These are phyloP conservation scores for Neria commutata DNA, from an alignment of 2,888 invertebrate species.

Conservation along the genomic window DNA sequence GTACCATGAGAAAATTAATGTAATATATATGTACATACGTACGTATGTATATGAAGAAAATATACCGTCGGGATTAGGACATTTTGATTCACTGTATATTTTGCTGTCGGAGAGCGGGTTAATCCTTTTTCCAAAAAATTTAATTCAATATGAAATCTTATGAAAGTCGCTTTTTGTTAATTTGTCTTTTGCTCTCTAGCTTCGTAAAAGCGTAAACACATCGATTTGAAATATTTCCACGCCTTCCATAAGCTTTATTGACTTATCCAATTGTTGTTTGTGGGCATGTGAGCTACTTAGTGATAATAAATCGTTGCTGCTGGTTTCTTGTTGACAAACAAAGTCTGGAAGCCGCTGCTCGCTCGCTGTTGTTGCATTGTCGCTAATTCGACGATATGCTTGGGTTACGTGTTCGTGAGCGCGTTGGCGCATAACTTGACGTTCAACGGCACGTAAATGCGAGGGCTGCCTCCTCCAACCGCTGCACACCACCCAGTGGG, in stretches of 20 bases:
- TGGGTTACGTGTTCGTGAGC: background rate
- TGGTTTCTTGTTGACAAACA: slow-evolving; percentile 17
- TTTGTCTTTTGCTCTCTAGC: no score
- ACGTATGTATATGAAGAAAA: slow-evolving; percentile 1
- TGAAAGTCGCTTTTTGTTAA: no score
- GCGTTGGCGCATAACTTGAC: background rate
- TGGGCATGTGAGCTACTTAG: no score
- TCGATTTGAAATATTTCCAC: background rate
- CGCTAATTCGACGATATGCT: background rate
- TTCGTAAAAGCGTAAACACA: no score
- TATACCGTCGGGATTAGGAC: no score
- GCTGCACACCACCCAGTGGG: slow-evolving; percentile 6
- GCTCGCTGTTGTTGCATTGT: no score
- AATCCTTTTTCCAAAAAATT: no score
- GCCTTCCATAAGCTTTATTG: slow-evolving; percentile 37
- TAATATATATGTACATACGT: slow-evolving; percentile 1
- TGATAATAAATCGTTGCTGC: no score
- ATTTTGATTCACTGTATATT: no score
- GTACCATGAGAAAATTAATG: no score
- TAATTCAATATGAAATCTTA: no score
- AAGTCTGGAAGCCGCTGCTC: slow-evolving; percentile 1
- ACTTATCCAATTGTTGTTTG: slow-evolving; percentile 38
- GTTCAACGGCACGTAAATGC: background rate
- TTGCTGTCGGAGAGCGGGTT: no score
- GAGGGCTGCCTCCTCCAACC: background rate